A percentile compares a stretch with the other conserved stretches of the same genome.
Conservation (phyloP, 2,797 vertebrate genomes). For the Selene dorsalis region DNA sequence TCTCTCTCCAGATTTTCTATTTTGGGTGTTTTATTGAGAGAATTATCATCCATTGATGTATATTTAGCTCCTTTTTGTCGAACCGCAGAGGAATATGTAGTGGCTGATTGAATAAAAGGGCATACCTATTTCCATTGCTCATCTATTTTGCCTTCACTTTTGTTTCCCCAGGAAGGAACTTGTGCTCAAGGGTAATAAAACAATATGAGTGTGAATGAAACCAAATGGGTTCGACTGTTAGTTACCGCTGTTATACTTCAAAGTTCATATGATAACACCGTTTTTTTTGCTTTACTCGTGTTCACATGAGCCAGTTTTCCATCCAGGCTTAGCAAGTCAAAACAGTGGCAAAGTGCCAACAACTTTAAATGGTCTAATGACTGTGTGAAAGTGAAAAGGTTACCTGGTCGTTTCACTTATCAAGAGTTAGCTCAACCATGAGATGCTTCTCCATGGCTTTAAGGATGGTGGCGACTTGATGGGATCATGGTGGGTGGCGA, state of each 20-base stretch:
- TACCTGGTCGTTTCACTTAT: constrained; percentile 57
- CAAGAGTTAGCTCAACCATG: constrained; percentile 39
- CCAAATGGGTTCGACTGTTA: constrained; percentile 65
- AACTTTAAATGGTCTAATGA: constrained; percentile 48
- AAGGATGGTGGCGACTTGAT: constrained; percentile 31
- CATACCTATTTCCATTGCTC: constrained; percentile 56
- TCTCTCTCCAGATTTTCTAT: constrained; percentile 73
- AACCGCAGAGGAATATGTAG: constrained; percentile 56
- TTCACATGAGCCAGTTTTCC: constrained; percentile 22
- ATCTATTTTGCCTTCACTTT: constrained; percentile 58
- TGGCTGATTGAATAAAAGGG: constrained; percentile 73
- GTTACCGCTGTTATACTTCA: constrained; percentile 48
- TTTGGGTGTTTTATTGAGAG: constrained; percentile 70
- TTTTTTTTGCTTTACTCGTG: constrained; percentile 25
- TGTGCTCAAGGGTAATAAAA: constrained; percentile 65
- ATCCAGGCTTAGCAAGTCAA: constrained; percentile 30
- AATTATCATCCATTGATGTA: constrained; percentile 78
- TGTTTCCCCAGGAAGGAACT: constrained; percentile 47
- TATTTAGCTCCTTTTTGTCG: constrained; percentile 69
- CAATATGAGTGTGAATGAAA: constrained; percentile 62
- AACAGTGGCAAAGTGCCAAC: constrained; percentile 51
- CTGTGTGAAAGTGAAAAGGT: constrained; percentile 60
- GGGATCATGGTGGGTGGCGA: constrained; percentile 59
- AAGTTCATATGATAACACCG: constrained; percentile 17
- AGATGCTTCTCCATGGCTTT: constrained; percentile 37